These are phyloP conservation scores for Sipha maydis DNA, from an alignment of 2,888 invertebrate genomes.

Conservation along the genomic window DNA sequence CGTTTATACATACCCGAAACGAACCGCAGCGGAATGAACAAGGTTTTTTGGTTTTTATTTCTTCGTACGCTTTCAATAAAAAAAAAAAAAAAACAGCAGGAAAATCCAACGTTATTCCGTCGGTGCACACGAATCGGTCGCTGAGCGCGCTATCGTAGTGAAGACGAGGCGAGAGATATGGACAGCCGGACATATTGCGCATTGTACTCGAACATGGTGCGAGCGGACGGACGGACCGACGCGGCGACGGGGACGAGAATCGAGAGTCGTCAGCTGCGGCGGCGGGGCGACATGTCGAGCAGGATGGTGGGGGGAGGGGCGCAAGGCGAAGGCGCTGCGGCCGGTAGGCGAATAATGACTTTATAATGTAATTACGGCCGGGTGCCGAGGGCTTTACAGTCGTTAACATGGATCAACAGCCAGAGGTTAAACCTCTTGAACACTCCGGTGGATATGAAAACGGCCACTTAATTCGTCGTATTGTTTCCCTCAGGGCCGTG, in stretches of 20 bases:
- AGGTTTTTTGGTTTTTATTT: no score
- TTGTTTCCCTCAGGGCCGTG: constrained; percentile 46
- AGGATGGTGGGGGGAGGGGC: not conserved
- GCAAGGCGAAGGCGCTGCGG: not conserved
- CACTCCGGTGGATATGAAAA: constrained; percentile 50
- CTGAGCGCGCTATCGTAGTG: not conserved
- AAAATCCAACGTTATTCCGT: no score
- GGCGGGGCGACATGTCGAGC: not conserved
- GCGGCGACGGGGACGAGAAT: no score
- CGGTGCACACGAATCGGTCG: no score
- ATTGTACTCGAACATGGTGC: no score
- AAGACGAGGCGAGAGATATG: not conserved
- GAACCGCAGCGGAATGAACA: no score
- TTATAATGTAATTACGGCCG: constrained; percentile 60
- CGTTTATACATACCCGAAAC: no score
- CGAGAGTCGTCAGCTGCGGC: constrained; percentile 17
- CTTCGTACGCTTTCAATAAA: no score
- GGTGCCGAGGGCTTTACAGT: constrained; percentile 61
- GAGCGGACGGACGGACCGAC: no score
- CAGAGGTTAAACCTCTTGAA: constrained; percentile 60
- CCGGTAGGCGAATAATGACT: constrained; percentile 54
- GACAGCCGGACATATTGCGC: not conserved
- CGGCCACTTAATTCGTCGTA: constrained; percentile 59
- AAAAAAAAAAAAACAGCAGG: no score
- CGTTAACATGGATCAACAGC: constrained; percentile 60